These are phyloP conservation scores for Zaprionus obscuricornis DNA, from an alignment of 2,888 invertebrate species.

Conservation along the genomic window DNA sequence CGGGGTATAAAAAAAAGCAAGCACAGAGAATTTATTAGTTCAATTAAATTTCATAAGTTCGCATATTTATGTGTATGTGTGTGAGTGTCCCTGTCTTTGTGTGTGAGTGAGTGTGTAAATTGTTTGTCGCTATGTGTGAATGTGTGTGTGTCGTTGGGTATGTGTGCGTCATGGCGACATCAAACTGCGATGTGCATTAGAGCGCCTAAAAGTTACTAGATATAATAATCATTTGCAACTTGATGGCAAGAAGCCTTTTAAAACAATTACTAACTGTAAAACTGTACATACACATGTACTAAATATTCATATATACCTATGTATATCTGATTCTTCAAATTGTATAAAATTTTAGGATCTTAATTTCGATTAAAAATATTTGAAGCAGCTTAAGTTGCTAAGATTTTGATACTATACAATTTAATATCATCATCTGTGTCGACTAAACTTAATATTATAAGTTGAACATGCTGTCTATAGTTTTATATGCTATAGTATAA, in stretches of 20 bases:
- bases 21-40: constrained; percentile 64
- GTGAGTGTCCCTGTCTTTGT: constrained; percentile 5
- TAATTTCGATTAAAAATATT: no score
- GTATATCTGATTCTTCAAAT: no score
- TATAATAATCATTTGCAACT: constrained; percentile 34
- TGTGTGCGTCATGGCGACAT: constrained; percentile 44
- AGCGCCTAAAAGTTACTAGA: constrained; percentile 41
- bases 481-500: background rate
- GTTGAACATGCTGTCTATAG: no score
- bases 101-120: background rate
- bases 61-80: constrained; percentile 26
- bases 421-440: no score
- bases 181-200: constrained; percentile 53
- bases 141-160: background rate
- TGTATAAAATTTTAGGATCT: no score
- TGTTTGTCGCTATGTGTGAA: no score
- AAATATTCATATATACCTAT: no score
- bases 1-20: constrained; percentile 38
- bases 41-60: constrained; percentile 75
- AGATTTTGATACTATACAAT: no score
- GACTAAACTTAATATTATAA: no score
- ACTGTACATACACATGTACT: no score
- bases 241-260: constrained; percentile 16
- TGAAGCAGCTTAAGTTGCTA: no score
- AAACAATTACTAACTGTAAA: constrained; percentile 7